Conservation (phyloP, 2,888 invertebrate species). For the Lithophane semibrunnea region DNA sequence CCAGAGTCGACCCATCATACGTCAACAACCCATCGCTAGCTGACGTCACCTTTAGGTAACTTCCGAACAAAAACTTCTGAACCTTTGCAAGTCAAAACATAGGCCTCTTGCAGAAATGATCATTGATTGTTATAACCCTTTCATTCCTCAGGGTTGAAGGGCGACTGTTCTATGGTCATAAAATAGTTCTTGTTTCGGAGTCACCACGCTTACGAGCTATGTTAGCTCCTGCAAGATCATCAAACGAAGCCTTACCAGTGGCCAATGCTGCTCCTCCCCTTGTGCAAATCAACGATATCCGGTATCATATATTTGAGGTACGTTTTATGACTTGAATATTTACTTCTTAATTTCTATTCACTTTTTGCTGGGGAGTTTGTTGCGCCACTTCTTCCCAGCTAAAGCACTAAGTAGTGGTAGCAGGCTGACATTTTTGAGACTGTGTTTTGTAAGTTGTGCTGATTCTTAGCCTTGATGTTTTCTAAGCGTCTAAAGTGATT, state of each 20-base stretch:
- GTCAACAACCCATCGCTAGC: constrained; percentile 98
- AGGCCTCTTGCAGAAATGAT: background rate
- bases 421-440: background rate
- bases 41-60: constrained; percentile 95
- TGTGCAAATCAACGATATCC: constrained; percentile 97
- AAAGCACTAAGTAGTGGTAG: background rate
- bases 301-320: constrained; percentile 98
- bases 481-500: background rate
- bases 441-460: background rate
- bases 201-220: constrained; percentile 96
- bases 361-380: background rate
- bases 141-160: constrained; percentile 93
- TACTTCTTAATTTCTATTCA: background rate
- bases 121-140: background rate
- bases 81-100: background rate
- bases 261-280: constrained; percentile 91
- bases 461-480: background rate
- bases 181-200: constrained; percentile 97
- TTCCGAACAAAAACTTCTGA: background rate
- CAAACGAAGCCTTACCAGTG: constrained; percentile 73
- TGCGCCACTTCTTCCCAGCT: background rate
- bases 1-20: constrained; percentile 97
- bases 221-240: constrained; percentile 90
- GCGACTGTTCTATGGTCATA: constrained; percentile 97
- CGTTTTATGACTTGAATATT: constrained; percentile 5